These are phyloP conservation scores for Gastracanthus pulcherrimus DNA, from an alignment of 2,888 invertebrate species.

Conservation along the genomic window DNA sequence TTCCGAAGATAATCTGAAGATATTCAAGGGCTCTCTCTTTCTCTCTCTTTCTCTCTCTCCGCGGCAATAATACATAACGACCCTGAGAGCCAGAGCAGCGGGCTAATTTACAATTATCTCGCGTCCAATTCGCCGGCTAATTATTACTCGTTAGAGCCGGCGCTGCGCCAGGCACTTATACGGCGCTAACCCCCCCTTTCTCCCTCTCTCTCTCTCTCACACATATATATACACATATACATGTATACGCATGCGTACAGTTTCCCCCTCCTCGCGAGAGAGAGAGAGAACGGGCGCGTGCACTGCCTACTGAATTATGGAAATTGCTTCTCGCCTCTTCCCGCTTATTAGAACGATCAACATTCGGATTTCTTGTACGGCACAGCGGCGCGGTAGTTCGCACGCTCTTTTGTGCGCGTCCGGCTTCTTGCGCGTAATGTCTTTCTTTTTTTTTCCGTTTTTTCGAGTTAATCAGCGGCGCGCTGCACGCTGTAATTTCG, in stretches of 20 bases:
- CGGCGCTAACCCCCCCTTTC: background rate
- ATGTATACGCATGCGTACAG: background rate
- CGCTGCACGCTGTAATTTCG: background rate
- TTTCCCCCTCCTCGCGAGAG: background rate
- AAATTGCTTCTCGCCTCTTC: slow-evolving; percentile 42
- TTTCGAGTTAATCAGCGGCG: background rate
- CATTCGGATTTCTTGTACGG: slow-evolving; percentile 51
- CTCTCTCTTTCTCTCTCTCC: no score
- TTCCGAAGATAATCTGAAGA: slow-evolving; percentile 36
- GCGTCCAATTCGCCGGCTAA: slow-evolving; percentile 63
- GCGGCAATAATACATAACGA: slow-evolving; percentile 64
- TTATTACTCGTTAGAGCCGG: slow-evolving; percentile 60
- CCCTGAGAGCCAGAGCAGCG: background rate
- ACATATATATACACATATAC: background rate
- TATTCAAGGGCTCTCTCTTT: slow-evolving; percentile 8
- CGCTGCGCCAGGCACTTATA: slow-evolving; percentile 30
- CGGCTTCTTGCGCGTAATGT: background rate
- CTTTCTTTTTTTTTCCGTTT: background rate
- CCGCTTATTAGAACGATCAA: slow-evolving; percentile 54
- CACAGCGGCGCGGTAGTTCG: background rate
- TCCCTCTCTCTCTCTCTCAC: background rate
- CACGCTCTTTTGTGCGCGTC: background rate
- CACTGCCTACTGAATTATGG: slow-evolving; percentile 55
- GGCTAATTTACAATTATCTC: slow-evolving; percentile 65
- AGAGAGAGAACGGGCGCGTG: slow-evolving; percentile 27